Evolutionary conservation across 37 sponge, comb jelly and placozoan genomes (phyloP), one percentile per base, ranked within the genome.

Genomic region (Bolinopsis microptera): DNA sequence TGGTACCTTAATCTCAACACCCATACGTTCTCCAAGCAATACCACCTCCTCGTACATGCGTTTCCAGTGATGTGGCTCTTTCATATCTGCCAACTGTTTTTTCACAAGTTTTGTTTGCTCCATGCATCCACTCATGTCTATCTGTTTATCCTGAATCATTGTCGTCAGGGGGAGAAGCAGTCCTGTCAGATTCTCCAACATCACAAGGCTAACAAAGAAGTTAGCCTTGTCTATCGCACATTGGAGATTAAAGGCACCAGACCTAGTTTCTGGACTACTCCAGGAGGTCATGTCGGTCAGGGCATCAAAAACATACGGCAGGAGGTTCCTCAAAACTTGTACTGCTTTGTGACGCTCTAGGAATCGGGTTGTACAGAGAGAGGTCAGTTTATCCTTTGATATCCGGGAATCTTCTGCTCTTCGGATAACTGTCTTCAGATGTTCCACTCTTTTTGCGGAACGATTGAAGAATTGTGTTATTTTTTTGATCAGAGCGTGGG

Each of bases 291-390:
- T 93, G 22, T 37, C 30, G 27, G 31, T 34, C 22, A 93, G 72
- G 30, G 93, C 74, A 69, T 35, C 74, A 35, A 69, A 33, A 34
- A 93, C 93, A 26, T 69, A 93, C 34, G 69, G 69, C 93, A 93
- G 93, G 37, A 93, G 38, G 36, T 70, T 93, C 70, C 72, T 1
- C 32, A 93, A 25, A 48, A 34, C 32, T 24, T 32, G 37, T 37
- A 93, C 93, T 28, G 93, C 69, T 32, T 35, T 93, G 74, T 93
- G 93, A 35, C 93, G 93, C 93, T 93, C 93, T 69, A 93, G 74
- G 74, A 93, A 93, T 26, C 75, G 93, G 37, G 93, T 93, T 32
- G 70, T 69, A 69, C 93, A 93, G 18, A 93, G 93, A 36, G 26
- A 1, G 35, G 25, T 48, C 16, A 93, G 93, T 27, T 93, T 69